A percentile compares a stretch with the other conserved stretches of the same genome.
Conservation (phyloP, 2,888 invertebrate genomes). For the Stenodera caucasica region DNA sequence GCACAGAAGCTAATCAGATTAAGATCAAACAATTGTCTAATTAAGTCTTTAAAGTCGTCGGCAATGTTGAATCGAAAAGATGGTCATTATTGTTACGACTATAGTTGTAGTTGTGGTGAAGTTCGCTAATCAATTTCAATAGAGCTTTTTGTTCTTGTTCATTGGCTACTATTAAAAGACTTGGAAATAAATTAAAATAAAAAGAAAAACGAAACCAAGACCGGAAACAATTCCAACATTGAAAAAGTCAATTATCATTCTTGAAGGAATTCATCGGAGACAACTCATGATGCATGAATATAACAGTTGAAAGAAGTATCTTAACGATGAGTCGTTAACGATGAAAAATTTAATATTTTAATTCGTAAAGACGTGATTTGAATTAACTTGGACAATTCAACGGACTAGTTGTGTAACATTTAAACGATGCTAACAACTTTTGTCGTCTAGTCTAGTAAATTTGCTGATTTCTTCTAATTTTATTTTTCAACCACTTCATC, state of each 20-base stretch:
- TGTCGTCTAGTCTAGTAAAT: not conserved
- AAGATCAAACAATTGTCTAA: slow-evolving; percentile 53
- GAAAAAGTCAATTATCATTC: slow-evolving; percentile 43
- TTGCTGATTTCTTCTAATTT: not conserved
- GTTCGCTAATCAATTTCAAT: slow-evolving; percentile 1
- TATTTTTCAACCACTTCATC: not conserved
- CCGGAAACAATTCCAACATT: slow-evolving; percentile 35
- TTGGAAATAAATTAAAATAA: no score
- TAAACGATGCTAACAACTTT: not conserved
- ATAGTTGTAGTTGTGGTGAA: not conserved
- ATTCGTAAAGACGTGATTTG: slow-evolving; percentile 31
- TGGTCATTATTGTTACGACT: not conserved
- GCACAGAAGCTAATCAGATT: slow-evolving; percentile 51
- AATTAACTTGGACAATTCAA: slow-evolving; percentile 19
- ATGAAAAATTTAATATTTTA: slow-evolving; percentile 45
- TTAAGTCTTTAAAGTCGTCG: slow-evolving; percentile 45
- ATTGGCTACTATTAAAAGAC: no score
- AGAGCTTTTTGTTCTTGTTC: slow-evolving; percentile 23
- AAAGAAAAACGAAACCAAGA: not conserved
- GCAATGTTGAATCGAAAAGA: slow-evolving; percentile 16
- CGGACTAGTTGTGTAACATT: not conserved
- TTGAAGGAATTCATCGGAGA: slow-evolving; percentile 20
- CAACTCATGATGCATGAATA: slow-evolving; percentile 3
- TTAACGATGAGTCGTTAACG: slow-evolving; percentile 16
- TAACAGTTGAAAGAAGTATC: slow-evolving; percentile 16